A percentile compares a stretch with the other conserved stretches of the same genome.
phyloP scores from a whole-genome alignment of 2,113 vertebrate genomes.

The Bolborhynchus lineola region DNA sequence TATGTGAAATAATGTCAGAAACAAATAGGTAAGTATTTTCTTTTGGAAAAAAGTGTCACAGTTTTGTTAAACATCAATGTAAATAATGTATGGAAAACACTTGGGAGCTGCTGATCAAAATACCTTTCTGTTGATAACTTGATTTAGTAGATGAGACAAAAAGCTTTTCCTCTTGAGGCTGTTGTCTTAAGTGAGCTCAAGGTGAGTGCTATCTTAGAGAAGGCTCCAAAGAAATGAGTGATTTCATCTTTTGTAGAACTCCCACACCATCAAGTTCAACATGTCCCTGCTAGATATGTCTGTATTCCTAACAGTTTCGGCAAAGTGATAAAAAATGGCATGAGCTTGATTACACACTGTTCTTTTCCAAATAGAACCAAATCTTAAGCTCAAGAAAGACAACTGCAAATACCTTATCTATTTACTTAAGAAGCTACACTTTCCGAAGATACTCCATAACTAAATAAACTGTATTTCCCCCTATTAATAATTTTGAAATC shows the following conservation, averaged over 20 bases:
- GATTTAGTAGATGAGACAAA: conserved; percentile 26
- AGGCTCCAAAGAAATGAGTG: background rate
- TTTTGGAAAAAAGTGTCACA: background rate
- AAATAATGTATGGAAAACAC: conserved; percentile 6
- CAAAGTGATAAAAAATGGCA: background rate
- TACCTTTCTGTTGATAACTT: background rate
- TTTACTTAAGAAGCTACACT: background rate
- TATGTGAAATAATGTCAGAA: background rate
- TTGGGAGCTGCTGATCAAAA: background rate
- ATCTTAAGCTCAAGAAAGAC: background rate
- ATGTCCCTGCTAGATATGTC: background rate
- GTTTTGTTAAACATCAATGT: background rate
- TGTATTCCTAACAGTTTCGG: background rate
- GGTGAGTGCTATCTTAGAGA: background rate
- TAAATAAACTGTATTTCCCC: background rate
- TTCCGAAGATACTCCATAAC: background rate
- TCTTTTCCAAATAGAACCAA: background rate
- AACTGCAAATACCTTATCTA: background rate
- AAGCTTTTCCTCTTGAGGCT: conserved; percentile 12
- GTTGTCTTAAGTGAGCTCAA: conserved; percentile 12
- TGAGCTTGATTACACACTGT: background rate
- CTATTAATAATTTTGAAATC: background rate
- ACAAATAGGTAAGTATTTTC: background rate
- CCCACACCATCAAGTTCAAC: background rate
- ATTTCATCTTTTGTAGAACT: background rate